phyloP scores from a whole-genome alignment of 2,888 invertebrate species.

The Odontothrips loti region DNA sequence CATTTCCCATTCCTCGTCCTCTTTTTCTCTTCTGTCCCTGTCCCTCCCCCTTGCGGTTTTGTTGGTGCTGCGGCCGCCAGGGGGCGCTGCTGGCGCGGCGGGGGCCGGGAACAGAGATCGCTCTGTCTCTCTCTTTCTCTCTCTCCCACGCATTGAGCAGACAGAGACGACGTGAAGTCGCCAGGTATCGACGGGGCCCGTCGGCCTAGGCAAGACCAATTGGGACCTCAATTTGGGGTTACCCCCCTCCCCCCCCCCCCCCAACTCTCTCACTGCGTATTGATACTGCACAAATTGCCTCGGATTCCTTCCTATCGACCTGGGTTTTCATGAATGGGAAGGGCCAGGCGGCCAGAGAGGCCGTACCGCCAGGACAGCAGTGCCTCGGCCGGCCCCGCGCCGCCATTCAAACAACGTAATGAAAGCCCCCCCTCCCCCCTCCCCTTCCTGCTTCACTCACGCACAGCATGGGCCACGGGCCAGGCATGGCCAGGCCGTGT shows the following conservation, averaged over 20 bases:
- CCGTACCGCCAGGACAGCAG: background rate
- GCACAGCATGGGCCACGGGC: background rate
- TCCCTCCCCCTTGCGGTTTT: background rate
- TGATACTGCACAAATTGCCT: background rate
- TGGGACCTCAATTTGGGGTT: no score
- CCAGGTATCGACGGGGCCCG: no score
- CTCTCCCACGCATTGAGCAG: background rate
- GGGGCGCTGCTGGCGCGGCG: background rate
- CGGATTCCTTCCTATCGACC: background rate
- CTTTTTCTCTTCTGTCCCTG: background rate
- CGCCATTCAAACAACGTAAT: slow-evolving; percentile 3
- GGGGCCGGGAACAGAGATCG: background rate
- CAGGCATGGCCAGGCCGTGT: background rate
- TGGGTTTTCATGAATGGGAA: background rate
- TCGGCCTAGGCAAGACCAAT: no score
- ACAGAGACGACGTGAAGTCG: no score
- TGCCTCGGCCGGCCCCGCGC: background rate
- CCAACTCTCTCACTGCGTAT: background rate
- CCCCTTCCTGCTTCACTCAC: background rate
- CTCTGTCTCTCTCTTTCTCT: background rate
- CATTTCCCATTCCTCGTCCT: no score
- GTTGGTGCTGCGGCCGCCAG: background rate
- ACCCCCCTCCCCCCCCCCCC: no score
- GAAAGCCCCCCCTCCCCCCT: background rate
- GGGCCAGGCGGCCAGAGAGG: background rate